phyloP scores from a whole-genome alignment of 2,888 invertebrate genomes.

The Mesorhabditis spiculigera region DNA sequence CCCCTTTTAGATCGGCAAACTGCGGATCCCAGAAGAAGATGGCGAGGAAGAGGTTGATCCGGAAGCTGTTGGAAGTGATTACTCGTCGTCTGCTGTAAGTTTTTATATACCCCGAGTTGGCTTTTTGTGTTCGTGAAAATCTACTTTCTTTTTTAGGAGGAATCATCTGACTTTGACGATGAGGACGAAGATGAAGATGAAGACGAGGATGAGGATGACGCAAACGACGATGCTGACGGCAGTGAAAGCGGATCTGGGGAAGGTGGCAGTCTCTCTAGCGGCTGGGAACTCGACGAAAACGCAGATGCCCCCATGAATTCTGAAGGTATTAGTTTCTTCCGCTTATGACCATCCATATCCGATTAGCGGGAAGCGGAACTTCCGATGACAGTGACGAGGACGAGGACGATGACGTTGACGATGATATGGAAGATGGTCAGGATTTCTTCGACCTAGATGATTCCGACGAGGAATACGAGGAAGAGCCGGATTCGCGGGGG shows the following conservation, averaged over 20 bases:
- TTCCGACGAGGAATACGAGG: slow-evolving; percentile 13
- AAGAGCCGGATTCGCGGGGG: slow-evolving; percentile 6
- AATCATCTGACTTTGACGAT: slow-evolving; percentile 65
- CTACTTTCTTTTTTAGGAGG: too few relatives aligned
- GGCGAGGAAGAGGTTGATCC: too few relatives aligned
- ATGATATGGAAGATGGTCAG: slow-evolving; percentile 15
- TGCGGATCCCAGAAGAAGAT: slow-evolving; percentile 64
- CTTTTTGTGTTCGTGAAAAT: too few relatives aligned
- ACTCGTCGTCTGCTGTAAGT: too few relatives aligned
- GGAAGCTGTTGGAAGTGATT: too few relatives aligned
- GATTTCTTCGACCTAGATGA: slow-evolving; percentile 11
- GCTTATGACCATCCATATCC: slow-evolving; percentile 19
- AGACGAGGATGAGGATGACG: slow-evolving; percentile 10
- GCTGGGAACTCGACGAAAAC: not conserved
- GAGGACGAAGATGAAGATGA: slow-evolving; percentile 79
- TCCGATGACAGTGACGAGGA: slow-evolving; percentile 8
- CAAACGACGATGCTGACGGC: slow-evolving; percentile 6
- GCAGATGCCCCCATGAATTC: not conserved
- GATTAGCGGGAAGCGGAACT: not conserved
- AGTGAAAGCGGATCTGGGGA: slow-evolving; percentile 15
- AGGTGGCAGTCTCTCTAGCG: slow-evolving; percentile 12
- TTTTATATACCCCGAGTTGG: too few relatives aligned
- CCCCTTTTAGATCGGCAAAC: slow-evolving; percentile 75
- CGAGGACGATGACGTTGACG: slow-evolving; percentile 19
- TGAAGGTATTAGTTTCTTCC: slow-evolving; percentile 9